Percentiles rank a stretch among this genome's conserved stretches.
Conservation (phyloP, 2,113 vertebrate genomes). For the Chaetura pelagica region DNA sequence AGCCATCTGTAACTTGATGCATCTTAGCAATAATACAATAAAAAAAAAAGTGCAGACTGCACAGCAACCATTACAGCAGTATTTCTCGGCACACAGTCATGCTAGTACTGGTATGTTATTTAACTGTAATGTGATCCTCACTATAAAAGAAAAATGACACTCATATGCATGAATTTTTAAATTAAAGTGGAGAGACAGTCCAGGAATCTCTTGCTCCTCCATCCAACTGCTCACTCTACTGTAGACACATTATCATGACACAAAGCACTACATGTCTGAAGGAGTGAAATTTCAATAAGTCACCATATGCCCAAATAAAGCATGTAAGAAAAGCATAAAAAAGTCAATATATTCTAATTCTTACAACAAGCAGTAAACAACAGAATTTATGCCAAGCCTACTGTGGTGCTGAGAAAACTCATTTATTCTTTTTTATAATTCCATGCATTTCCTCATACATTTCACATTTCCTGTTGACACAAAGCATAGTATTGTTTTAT, state of each 20-base stretch:
- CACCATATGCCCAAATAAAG: not conserved
- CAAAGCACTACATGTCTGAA: not conserved
- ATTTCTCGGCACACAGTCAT: not conserved
- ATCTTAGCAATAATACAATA: not conserved
- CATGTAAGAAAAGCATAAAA: not conserved
- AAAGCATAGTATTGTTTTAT: constrained; percentile 44
- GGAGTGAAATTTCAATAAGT: not conserved
- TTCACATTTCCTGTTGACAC: constrained; percentile 18
- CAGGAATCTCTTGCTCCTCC: not conserved
- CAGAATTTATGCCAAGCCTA: not conserved
- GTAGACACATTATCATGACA: not conserved
- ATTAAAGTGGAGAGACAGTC: not conserved
- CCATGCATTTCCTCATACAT: not conserved
- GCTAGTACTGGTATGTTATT: not conserved
- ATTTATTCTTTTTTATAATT: not conserved
- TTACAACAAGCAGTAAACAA: constrained; percentile 15
- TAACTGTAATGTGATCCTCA: not conserved
- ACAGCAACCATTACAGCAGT: not conserved
- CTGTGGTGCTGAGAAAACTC: not conserved
- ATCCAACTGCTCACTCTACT: not conserved
- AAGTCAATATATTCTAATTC: not conserved
- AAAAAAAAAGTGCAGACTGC: not conserved
- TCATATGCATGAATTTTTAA: not conserved
- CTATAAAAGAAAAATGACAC: not conserved
- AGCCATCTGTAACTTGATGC: not conserved